Evolutionary conservation across 2,888 invertebrate genomes (phyloP).

Genomic region (Lepidocyrtoides sp.): DNA sequence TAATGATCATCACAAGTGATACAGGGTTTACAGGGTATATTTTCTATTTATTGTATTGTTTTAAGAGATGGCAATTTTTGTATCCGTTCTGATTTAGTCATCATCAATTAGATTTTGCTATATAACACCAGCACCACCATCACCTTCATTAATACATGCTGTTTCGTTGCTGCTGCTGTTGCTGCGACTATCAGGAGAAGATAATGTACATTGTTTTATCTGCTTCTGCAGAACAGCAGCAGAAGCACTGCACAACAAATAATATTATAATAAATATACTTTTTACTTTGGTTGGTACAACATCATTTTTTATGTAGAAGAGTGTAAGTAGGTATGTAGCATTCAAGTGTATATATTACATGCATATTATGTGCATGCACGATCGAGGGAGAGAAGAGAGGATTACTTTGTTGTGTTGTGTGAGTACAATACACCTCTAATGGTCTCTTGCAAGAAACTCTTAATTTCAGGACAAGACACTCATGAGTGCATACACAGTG

Average conservation of each 20-base stretch:
- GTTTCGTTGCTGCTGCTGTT: conserved; percentile 34
- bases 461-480: conserved; percentile 72
- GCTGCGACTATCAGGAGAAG: conserved; percentile 40
- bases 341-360: conserved; percentile 14
- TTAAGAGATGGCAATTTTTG: conserved; percentile 65
- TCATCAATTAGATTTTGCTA: conserved; percentile 61
- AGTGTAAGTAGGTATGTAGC: conserved; percentile 4
- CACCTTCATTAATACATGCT: conserved; percentile 32
- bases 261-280: background rate
- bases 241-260: conserved; percentile 23
- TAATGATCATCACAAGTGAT: conserved; percentile 16
- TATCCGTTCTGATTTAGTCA: conserved; percentile 76
- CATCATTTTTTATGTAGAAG: conserved; percentile 30
- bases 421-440: background rate
- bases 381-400: background rate
- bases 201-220: conserved; percentile 4
- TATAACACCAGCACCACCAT: background rate
- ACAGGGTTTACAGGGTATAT: conserved; percentile 20
- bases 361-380: background rate
- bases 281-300: background rate
- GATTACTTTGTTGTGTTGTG: conserved; percentile 34
- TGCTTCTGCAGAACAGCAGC: background rate
- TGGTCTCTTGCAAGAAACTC: conserved; percentile 43
- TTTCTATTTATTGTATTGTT: conserved; percentile 66
- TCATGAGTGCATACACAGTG: conserved; percentile 13